phyloP scores from a whole-genome alignment of 2,888 invertebrate genomes.

The Pimpla rufipes region DNA sequence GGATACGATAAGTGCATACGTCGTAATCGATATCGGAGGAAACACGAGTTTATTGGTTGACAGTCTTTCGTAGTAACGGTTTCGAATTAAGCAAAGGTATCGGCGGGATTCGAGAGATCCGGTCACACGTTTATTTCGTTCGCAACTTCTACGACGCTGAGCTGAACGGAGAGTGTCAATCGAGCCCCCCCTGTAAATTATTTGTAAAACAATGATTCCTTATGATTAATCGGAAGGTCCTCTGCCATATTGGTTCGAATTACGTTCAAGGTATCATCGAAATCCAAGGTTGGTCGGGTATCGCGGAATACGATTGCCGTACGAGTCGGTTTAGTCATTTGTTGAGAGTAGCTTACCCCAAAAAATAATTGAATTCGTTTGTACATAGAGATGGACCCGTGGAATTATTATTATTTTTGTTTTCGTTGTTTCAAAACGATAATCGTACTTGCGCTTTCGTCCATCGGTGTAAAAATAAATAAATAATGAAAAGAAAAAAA shows the following conservation, averaged over 20 bases:
- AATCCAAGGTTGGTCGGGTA: slow-evolving; percentile 53
- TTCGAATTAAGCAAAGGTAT: slow-evolving; percentile 35
- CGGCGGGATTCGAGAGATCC: neutral
- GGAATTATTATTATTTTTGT: slow-evolving; percentile 43
- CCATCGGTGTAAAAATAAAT: slow-evolving; percentile 60
- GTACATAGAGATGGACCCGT: slow-evolving; percentile 63
- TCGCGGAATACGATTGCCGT: slow-evolving; percentile 27
- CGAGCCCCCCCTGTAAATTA: slow-evolving; percentile 47
- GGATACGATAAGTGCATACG: slow-evolving; percentile 37
- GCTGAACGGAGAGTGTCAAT: slow-evolving; percentile 38
- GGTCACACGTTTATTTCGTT: slow-evolving; percentile 28
- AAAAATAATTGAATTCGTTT: slow-evolving; percentile 55
- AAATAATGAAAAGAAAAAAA: neutral
- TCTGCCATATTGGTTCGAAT: slow-evolving; percentile 60
- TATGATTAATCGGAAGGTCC: slow-evolving; percentile 49
- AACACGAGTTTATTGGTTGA: slow-evolving; percentile 54
- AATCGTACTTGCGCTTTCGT: slow-evolving; percentile 39
- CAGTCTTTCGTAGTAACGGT: slow-evolving; percentile 24
- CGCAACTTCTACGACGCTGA: neutral
- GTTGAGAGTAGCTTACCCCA: slow-evolving; percentile 61
- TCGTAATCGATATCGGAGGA: slow-evolving; percentile 40
- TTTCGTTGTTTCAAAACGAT: slow-evolving; percentile 41
- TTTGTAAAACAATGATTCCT: slow-evolving; percentile 39
- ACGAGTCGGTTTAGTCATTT: slow-evolving; percentile 64
- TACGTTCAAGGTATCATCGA: slow-evolving; percentile 33